Evolutionary conservation across 2,888 invertebrate genomes (phyloP).

Genomic region (Nebria salina): DNA sequence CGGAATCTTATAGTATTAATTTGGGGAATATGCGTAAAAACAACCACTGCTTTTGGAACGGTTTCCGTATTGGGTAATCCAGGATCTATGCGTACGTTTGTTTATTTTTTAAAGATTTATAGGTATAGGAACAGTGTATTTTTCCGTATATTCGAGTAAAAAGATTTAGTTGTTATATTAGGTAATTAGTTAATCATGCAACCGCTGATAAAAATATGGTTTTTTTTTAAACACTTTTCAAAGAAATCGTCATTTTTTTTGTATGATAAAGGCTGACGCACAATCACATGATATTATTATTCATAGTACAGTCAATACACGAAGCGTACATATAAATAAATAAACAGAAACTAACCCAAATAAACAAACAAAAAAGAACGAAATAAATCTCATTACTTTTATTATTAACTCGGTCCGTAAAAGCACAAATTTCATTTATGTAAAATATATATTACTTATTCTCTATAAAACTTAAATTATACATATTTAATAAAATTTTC

Average conservation of each 20-base stretch:
- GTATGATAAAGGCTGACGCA: slow-evolving; percentile 24
- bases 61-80: not conserved
- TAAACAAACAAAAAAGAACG: slow-evolving; percentile 32
- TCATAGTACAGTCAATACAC: slow-evolving; percentile 36
- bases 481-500: slow-evolving; percentile 37
- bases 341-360: slow-evolving; percentile 2
- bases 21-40: not conserved
- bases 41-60: not conserved
- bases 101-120: not conserved
- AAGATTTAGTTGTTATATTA: not conserved
- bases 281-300: slow-evolving; percentile 39
- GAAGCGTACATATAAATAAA: slow-evolving; percentile 3
- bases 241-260: not conserved
- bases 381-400: slow-evolving; percentile 50
- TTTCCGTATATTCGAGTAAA: not conserved
- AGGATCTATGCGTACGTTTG: not conserved
- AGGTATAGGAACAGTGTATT: not conserved
- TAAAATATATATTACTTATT: slow-evolving; percentile 54
- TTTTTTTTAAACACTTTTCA: not conserved
- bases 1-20: slow-evolving; percentile 10
- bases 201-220: slow-evolving; percentile 1
- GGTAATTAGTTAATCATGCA: not conserved
- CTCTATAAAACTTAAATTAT: slow-evolving; percentile 42
- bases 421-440: slow-evolving; percentile 58
- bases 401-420: slow-evolving; percentile 58